These are phyloP conservation scores for Hoplodrina ambigua DNA, from an alignment of 2,888 invertebrate genomes.

Conservation along the genomic window DNA sequence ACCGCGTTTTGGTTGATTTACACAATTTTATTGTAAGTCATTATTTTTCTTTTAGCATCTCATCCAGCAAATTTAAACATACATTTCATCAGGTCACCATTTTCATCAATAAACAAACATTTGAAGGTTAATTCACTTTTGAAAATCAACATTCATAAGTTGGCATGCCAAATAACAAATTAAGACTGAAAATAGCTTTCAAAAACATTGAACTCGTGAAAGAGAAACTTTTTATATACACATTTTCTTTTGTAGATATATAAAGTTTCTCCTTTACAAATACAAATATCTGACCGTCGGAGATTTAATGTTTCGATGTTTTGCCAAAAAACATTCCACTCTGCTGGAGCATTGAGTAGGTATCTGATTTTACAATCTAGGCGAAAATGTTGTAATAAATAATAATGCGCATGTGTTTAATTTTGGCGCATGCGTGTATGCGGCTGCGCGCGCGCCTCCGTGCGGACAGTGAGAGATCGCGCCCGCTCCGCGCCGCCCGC, in stretches of 20 bases:
- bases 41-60: conserved; percentile 15
- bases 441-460: conserved; percentile 57
- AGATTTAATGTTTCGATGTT: conserved; percentile 71
- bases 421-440: conserved; percentile 70
- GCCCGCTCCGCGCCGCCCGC: conserved; percentile 61
- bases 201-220: conserved; percentile 45
- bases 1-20: conserved; percentile 22
- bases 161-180: conserved; percentile 46
- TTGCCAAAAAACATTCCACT: conserved; percentile 78
- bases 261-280: conserved; percentile 55
- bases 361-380: conserved; percentile 79
- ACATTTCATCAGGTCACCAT: conserved; percentile 13
- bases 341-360: conserved; percentile 67
- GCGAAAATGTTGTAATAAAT: conserved; percentile 85
- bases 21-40: conserved; percentile 21
- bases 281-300: conserved; percentile 55
- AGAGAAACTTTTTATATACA: conserved; percentile 28
- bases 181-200: conserved; percentile 39
- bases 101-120: conserved; percentile 44
- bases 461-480: conserved; percentile 72
- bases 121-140: conserved; percentile 49
- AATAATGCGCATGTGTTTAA: conserved; percentile 81
- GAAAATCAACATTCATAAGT: conserved; percentile 24
- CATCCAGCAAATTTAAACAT: conserved; percentile 10
- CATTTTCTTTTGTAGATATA: conserved; percentile 34